Evolutionary conservation across 2,113 vertebrate genomes (phyloP), one percentile per base, ranked within the genome.

Genomic region (Sceloporus tristichus): DNA sequence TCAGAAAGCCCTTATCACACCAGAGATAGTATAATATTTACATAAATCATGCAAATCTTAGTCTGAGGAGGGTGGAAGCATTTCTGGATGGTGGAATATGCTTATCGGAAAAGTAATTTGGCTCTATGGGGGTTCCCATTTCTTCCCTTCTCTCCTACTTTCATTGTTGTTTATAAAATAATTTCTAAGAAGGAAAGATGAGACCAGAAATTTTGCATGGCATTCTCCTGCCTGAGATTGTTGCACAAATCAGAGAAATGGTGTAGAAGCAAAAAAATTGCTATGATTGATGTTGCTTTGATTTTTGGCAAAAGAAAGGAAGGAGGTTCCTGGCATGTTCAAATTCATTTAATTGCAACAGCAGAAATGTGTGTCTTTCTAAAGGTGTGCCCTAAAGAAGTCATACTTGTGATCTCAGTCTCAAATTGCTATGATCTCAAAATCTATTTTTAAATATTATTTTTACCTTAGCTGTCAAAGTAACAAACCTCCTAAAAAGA

Each of bases 41-140:
- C 48, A 81, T 74, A 89, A 89, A 91, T 78, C 81, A 87, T 21
- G 18, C 83, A 86, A 59, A 40, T 68, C 19, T 85, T 84, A 82
- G 40, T 74, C 0, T 89, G 42, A 48, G 88, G 42, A 84, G 66
- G 74, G 38, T 79, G 77, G 77, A 82, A 70, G 56, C 0, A 6
- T 27, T 66, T 81, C 73, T 83, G 79, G 38, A 74, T 87, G 68
- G 8, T 2, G 79, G 27, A 42, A 0, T 1, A 68, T 80, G 48
- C 68, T 88, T 87, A 78, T 86, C 70, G 80, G 66, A 93, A 91
- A 85, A 79, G 82, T 6, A 82, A 11, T 13, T 75, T 13, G 85
- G 9, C 29, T 90, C 84, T 86, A 25, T 75, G 68, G 78, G 86
- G 13, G 59, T 54, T 82, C 82, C 85, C 54, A 29, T 87, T 53